phyloP scores from a whole-genome alignment of 2,888 invertebrate species.

The Terebella lapidaria region DNA sequence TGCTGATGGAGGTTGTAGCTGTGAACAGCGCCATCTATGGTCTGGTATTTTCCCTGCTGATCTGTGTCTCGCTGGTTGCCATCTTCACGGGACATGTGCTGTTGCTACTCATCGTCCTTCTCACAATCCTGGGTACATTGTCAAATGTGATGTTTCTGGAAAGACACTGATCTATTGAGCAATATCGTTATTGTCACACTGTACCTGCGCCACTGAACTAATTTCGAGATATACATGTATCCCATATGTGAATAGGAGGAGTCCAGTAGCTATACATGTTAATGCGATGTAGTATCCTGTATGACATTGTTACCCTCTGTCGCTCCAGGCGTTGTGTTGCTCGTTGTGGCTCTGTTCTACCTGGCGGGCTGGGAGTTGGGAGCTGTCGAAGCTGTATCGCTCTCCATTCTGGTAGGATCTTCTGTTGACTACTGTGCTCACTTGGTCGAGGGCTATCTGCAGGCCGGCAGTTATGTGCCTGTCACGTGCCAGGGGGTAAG shows the following conservation, averaged over 20 bases:
- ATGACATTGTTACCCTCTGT: not conserved
- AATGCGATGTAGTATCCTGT: not conserved
- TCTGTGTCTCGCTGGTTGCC: conserved; percentile 43
- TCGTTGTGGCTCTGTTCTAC: conserved; percentile 44
- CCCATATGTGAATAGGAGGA: too few relatives aligned
- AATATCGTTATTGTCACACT: too few relatives aligned
- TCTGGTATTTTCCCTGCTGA: conserved; percentile 40
- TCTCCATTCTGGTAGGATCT: conserved; percentile 47
- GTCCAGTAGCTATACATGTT: too few relatives aligned
- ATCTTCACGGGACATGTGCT: conserved; percentile 43
- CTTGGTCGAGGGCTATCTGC: conserved; percentile 46
- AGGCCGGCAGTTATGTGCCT: conserved; percentile 32
- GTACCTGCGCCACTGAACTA: too few relatives aligned
- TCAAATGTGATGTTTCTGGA: too few relatives aligned
- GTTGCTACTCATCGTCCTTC: conserved; percentile 36
- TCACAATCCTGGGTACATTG: conserved; percentile 39
- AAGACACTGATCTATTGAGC: too few relatives aligned
- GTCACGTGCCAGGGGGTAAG: conserved; percentile 28
- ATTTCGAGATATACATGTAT: too few relatives aligned
- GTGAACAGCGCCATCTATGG: conserved; percentile 48
- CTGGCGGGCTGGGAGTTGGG: conserved; percentile 47
- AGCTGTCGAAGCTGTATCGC: conserved; percentile 44
- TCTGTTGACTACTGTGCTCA: conserved; percentile 50
- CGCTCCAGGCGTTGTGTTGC: conserved; percentile 17
- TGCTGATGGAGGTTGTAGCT: conserved; percentile 45